Conservation (phyloP, 2,797 vertebrate genomes). For the Simalia tracyae region DNA sequence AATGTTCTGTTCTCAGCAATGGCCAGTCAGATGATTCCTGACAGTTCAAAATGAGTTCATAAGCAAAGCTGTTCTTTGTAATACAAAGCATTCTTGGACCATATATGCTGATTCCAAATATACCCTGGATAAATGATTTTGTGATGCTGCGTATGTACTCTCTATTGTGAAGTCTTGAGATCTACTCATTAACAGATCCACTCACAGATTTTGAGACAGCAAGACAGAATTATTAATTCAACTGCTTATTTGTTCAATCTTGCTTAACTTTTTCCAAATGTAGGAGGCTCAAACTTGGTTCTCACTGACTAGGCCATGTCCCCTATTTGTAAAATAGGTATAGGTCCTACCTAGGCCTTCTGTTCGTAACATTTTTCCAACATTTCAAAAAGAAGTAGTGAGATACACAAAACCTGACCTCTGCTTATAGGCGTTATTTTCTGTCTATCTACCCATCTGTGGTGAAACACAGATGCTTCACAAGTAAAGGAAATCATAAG, state of each 20-base stretch:
- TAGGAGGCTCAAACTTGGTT: not conserved
- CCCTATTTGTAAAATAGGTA: not conserved
- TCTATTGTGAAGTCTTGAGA: not conserved
- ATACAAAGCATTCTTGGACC: not conserved
- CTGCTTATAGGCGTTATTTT: not conserved
- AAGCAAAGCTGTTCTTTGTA: not conserved
- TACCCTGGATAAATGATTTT: not conserved
- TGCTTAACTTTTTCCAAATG: too few species aligned
- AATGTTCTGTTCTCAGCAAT: not conserved
- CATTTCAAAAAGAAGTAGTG: conserved; percentile 9
- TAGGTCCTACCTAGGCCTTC: not conserved
- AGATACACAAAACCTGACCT: not conserved
- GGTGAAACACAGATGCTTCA: not conserved
- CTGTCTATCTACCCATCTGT: not conserved
- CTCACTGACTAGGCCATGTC: too few species aligned
- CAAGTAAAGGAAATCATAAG: not conserved
- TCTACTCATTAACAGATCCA: not conserved
- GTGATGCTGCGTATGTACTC: not conserved
- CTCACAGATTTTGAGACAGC: not conserved
- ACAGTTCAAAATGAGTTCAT: not conserved
- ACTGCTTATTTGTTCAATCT: not conserved
- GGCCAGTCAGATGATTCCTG: not conserved
- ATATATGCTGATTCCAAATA: not conserved
- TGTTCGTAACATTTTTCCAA: not conserved
- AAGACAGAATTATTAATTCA: not conserved